A percentile compares a stretch with the other conserved stretches of the same genome.
Conservation (phyloP, 2,888 invertebrate genomes). For the Isoperla grammatica region DNA sequence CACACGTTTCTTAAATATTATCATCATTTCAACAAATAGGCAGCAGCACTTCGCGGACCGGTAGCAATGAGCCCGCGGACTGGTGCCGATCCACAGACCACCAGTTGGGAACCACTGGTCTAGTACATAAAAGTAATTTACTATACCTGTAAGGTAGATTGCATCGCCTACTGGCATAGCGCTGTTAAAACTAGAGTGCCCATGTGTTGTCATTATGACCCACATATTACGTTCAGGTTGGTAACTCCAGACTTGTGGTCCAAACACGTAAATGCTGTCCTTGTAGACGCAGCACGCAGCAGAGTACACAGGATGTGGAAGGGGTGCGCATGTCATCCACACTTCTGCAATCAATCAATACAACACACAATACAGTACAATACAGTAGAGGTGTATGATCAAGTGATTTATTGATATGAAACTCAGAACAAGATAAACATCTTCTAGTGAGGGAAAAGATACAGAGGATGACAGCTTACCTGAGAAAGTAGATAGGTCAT, state of each 20-base stretch:
- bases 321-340: conserved; percentile 32
- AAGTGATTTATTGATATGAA: neutral
- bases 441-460: no score
- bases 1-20: no score
- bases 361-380: neutral
- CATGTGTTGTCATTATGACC: conserved; percentile 13
- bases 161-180: conserved; percentile 33
- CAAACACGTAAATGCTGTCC: conserved; percentile 34
- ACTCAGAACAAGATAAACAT: no score
- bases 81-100: no score
- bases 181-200: conserved; percentile 30
- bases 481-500: no score
- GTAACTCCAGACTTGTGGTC: conserved; percentile 33
- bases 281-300: conserved; percentile 34
- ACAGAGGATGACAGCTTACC: neutral
- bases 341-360: conserved; percentile 27
- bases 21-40: no score
- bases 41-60: no score
- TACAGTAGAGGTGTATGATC: neutral
- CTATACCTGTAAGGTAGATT: conserved; percentile 34
- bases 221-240: conserved; percentile 30
- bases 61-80: no score
- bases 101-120: no score
- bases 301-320: conserved; percentile 34
- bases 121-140: no score